Percentiles rank a stretch among this genome's conserved stretches.
Evolutionary conservation across 1,140 invertebrate genomes (phyloP).

Genomic region (Drosophila ficusphila): DNA sequence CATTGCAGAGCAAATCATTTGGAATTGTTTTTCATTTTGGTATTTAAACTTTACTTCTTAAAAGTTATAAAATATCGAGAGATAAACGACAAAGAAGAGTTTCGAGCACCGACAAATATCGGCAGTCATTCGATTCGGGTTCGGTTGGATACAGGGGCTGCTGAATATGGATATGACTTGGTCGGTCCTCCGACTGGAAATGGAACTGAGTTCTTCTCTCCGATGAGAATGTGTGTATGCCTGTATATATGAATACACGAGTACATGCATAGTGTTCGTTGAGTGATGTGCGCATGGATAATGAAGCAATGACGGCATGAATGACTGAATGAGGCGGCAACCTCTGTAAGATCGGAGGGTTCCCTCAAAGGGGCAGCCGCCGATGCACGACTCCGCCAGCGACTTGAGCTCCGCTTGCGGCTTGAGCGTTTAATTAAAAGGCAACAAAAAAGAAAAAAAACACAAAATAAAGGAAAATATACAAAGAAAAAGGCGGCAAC

Average conservation of each 20-base stretch:
- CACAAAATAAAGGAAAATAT: constrained; percentile 20
- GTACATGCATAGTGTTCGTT: constrained; percentile 49
- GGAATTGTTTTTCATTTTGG: background rate
- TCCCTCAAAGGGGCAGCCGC: constrained; percentile 62
- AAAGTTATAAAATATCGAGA: constrained; percentile 52
- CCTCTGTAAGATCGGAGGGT: constrained; percentile 33
- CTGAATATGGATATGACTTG: constrained; percentile 25
- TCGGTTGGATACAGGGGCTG: constrained; percentile 5
- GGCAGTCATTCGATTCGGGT: constrained; percentile 61
- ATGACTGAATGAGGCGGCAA: constrained; percentile 54
- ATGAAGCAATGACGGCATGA: constrained; percentile 72
- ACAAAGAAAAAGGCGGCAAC: constrained; percentile 48
- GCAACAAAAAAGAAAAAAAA: constrained; percentile 50
- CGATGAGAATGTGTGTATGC: constrained; percentile 5
- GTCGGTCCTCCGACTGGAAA: constrained; percentile 6
- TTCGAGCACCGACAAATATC: constrained; percentile 31
- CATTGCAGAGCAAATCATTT: constrained; percentile 45
- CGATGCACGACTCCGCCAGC: constrained; percentile 25
- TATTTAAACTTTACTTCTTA: constrained; percentile 4
- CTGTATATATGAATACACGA: background rate
- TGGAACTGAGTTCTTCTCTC: constrained; percentile 20
- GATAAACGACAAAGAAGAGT: constrained; percentile 33
- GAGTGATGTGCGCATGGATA: constrained; percentile 80
- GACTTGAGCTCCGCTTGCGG: constrained; percentile 51
- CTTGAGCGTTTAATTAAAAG: constrained; percentile 78